Base-by-base conservation (phyloP, 1,140 invertebrate genomes). In the Nomia melanderi region DNA sequence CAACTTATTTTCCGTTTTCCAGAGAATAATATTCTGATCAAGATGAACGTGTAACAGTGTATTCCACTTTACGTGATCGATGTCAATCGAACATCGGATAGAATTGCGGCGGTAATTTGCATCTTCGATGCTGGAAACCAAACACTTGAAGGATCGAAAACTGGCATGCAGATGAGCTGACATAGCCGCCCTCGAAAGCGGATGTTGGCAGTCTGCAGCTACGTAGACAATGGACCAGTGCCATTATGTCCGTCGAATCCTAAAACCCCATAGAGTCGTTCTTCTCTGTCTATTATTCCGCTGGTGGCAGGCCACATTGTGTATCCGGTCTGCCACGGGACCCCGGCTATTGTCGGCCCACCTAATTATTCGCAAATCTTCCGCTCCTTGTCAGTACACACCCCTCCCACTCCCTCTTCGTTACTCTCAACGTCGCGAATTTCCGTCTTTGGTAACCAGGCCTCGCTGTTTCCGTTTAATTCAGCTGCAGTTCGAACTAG, bases 301-400 rank as follows among this genome's bases (percentile, higher is more conserved):
- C 82, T 82, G 80, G 83, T 83, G 85, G 88, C 84, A 84, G 84
- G 83, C 88, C 86, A 87, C 88, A 90, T 90, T 90, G 88, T 89
- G 84, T 87, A 89, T 89, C 89, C 88, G 86, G 88, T 81, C 87
- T 86, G 79, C 73, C 72, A 77, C 77, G 78, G 77, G 81, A 84
- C 79, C 79, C 75, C 77, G 86, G 71, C 85, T 79, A 89, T 90
- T 90, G 88, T 89, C 83, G 88, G 83, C 81, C 87, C 88, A 86
- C 86, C 86, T 89, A 90, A 90, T 90, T 90, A 90, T 88, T 89
- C 88, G 86, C 88, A 88, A 90, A 90, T 90, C 88, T 89, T 88
- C 84, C 86, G 87, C 83, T 84, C 78, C 67, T 84, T 84, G 82
- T 71, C 69, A 65, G 31, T 79, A 71, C 57, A 80, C 67, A 60